Percentiles rank a stretch among this genome's conserved stretches.
Conservation (phyloP, 2,888 invertebrate genomes). For the Carpatolechia fugitivella region DNA sequence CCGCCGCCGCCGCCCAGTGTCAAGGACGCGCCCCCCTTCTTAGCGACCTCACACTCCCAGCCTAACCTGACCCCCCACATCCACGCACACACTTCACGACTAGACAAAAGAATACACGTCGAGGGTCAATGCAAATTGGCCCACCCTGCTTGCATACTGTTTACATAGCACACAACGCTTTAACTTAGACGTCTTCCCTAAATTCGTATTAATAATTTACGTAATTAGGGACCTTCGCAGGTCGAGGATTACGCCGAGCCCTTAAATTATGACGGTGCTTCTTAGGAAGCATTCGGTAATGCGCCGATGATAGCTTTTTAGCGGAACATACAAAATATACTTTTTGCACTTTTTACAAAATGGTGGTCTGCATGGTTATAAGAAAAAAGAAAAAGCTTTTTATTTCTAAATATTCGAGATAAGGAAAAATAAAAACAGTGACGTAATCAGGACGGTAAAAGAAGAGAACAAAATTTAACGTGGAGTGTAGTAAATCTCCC, state of each 20-base stretch:
- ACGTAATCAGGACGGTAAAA: not conserved
- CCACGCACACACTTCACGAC: slow-evolving; percentile 27
- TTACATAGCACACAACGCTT: slow-evolving; percentile 36
- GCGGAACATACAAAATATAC: too few species aligned
- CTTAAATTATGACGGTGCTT: slow-evolving; percentile 29
- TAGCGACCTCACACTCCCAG: slow-evolving; percentile 36
- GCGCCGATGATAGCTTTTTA: not conserved
- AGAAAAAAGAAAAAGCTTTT: not conserved
- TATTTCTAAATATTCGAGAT: not conserved
- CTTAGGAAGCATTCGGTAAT: not conserved
- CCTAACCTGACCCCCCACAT: slow-evolving; percentile 37
- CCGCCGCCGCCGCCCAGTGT: slow-evolving; percentile 48
- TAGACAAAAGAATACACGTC: slow-evolving; percentile 25
- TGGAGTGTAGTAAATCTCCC: too few species aligned
- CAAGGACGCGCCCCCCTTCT: slow-evolving; percentile 57
- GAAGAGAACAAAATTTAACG: not conserved
- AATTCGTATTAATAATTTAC: slow-evolving; percentile 42
- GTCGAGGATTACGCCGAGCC: slow-evolving; percentile 32
- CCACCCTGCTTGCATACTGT: slow-evolving; percentile 38
- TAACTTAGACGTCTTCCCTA: slow-evolving; percentile 44
- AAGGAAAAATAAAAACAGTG: not conserved
- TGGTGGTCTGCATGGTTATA: not conserved
- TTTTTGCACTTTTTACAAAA: not conserved
- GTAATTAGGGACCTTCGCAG: slow-evolving; percentile 32
- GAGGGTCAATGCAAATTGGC: slow-evolving; percentile 35